These are phyloP conservation scores for Lepidostoma basale DNA, from an alignment of 1,140 invertebrate genomes.

Conservation along the genomic window DNA sequence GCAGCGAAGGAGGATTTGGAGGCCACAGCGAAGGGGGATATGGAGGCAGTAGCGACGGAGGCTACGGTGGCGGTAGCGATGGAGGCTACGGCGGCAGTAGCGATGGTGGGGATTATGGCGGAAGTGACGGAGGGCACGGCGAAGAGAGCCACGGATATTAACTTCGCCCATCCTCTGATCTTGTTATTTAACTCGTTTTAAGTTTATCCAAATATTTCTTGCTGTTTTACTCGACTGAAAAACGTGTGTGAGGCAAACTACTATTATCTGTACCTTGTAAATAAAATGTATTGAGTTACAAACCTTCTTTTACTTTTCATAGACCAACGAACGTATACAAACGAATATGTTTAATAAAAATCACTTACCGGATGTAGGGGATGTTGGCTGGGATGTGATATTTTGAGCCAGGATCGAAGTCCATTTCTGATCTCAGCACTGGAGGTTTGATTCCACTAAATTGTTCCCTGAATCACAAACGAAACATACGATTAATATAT, in stretches of 20 bases:
- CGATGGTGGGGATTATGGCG: slow-evolving; percentile 48
- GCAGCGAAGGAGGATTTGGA: slow-evolving; percentile 44
- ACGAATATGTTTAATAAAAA: neutral
- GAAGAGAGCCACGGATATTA: slow-evolving; percentile 45
- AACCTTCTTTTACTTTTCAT: neutral
- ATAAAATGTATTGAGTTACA: slow-evolving; percentile 42
- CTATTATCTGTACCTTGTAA: slow-evolving; percentile 29
- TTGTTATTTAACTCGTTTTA: slow-evolving; percentile 46
- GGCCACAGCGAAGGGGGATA: slow-evolving; percentile 46
- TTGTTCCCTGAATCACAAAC: slow-evolving; percentile 72
- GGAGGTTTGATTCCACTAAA: slow-evolving; percentile 87
- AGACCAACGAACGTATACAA: neutral
- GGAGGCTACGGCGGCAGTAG: slow-evolving; percentile 46
- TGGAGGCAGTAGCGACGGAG: slow-evolving; percentile 22
- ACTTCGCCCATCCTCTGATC: slow-evolving; percentile 28
- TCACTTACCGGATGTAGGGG: slow-evolving; percentile 85
- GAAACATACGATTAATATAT: neutral
- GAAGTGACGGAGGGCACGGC: slow-evolving; percentile 45
- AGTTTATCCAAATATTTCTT: slow-evolving; percentile 42
- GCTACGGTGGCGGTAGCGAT: slow-evolving; percentile 37
- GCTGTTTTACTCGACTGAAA: slow-evolving; percentile 41
- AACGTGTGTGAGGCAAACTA: slow-evolving; percentile 45
- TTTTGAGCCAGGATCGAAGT: slow-evolving; percentile 91
- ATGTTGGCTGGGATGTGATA: slow-evolving; percentile 91
- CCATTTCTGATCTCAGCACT: slow-evolving; percentile 79